These are phyloP conservation scores for Cottoperca gobio DNA, from an alignment of 2,797 vertebrate species.

Conservation along the genomic window DNA sequence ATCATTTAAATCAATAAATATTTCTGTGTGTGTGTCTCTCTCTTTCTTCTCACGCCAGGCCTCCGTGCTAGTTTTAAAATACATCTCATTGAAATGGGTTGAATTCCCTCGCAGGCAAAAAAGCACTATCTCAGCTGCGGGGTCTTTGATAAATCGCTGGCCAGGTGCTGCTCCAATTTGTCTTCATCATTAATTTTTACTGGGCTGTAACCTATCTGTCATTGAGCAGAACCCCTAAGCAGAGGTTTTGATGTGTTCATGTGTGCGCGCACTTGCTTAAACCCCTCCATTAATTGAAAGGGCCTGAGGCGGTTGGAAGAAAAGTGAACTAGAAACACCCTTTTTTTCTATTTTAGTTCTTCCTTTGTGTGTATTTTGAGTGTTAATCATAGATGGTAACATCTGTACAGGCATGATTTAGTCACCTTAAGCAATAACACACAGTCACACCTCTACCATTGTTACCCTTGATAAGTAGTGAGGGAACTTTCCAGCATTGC, in stretches of 20 bases:
- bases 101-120: constrained; percentile 83
- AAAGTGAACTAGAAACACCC: constrained; percentile 51
- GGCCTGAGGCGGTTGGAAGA: constrained; percentile 67
- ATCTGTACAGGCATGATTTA: constrained; percentile 39
- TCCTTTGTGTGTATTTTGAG: constrained; percentile 44
- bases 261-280: constrained; percentile 62
- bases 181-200: constrained; percentile 92
- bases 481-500: background rate
- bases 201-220: constrained; percentile 86
- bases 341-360: constrained; percentile 31
- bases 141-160: constrained; percentile 89
- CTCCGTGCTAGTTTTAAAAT: constrained; percentile 53
- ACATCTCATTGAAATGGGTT: constrained; percentile 72
- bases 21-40: background rate
- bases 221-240: constrained; percentile 77
- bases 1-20: constrained; percentile 17
- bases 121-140: constrained; percentile 71
- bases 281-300: constrained; percentile 73
- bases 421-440: constrained; percentile 33
- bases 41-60: constrained; percentile 22
- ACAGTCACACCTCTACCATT: constrained; percentile 1
- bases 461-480: constrained; percentile 5
- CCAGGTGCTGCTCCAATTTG: constrained; percentile 92
- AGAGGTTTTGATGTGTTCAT: constrained; percentile 76
- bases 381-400: constrained; percentile 49